Evolutionary conservation across 2,888 invertebrate genomes (phyloP).

Genomic region (Apotomis capreana): DNA sequence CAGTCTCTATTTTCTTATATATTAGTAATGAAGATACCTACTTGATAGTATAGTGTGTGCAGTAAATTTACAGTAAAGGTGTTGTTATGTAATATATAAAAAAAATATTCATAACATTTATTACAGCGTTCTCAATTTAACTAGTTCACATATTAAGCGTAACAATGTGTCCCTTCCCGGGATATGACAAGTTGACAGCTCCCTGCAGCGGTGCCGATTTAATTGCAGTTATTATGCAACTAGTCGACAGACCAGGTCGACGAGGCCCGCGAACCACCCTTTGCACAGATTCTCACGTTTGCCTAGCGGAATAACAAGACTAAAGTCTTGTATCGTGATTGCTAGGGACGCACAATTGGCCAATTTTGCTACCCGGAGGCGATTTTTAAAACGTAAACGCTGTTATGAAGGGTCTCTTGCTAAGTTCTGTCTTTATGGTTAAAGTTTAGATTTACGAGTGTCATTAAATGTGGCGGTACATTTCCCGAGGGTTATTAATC

Average conservation of each 20-base stretch:
- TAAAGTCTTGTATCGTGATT: conserved; percentile 26
- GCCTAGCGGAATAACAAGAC: conserved; percentile 51
- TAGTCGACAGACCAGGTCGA: conserved; percentile 52
- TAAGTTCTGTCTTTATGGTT: conserved; percentile 22
- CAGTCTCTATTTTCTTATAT: no score
- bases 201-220: conserved; percentile 57
- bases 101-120: not conserved
- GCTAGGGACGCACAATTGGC: conserved; percentile 36
- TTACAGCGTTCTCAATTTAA: not conserved
- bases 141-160: not conserved
- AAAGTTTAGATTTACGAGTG: conserved; percentile 31
- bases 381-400: conserved; percentile 16
- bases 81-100: not conserved
- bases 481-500: conserved; percentile 25
- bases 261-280: conserved; percentile 51
- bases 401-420: conserved; percentile 4
- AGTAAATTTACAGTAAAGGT: no score
- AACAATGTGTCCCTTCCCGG: conserved; percentile 6
- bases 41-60: no score
- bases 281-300: conserved; percentile 57
- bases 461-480: conserved; percentile 23
- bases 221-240: conserved; percentile 73
- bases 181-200: conserved; percentile 36
- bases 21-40: no score
- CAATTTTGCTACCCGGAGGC: conserved; percentile 24